Base-by-base conservation (phyloP, 2,797 vertebrate genomes). In the Danionella dracula region DNA sequence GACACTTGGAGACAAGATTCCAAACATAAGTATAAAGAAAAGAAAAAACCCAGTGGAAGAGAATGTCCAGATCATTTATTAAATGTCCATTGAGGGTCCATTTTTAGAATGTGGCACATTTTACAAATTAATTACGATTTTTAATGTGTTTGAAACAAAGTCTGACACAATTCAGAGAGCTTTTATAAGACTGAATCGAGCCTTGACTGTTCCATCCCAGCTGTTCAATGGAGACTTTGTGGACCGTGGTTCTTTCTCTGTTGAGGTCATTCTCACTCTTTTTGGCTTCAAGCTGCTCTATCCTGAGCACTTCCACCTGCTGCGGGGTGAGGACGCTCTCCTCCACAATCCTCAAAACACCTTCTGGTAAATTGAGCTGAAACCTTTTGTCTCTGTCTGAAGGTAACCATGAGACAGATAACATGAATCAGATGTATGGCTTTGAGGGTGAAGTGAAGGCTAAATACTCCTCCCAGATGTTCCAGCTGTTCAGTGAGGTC, bases 391-490 rank as follows among this genome's bases (percentile, higher is more conserved):
- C n/a, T n/a, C n/a, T n/a, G n/a, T 35, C 15, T 51, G 16, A 70
- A 98, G 95, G 95, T 50, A 98, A 98, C 86, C 95, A 98, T 0
- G 95, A 97, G 84, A 98, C 95, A 0, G 95, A 98, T 89, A 98
- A 96, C 80, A 98, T 98, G 95, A 98, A 98, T 85, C 95, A 98
- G 84, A 98, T 98, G 91, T 98, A 98, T 0, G 95, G 95, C 4
- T 98, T 97, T 13, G 95, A 97, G 83, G 95, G 95, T 0, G 95
- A 97, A 71, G 94, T 97, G 64, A 98, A 96, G 75, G 95, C 94
- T 81, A 98, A 98, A 78, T 98, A 96, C 88, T 96, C 95, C 0
- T 88, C 90, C 0, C 95, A 97, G 90, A 98, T 98, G 95, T 98
- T 96, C 34, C 93, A 96, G 66, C 91, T 98, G n/a, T 98, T 98